These are phyloP conservation scores for Agapostemon virescens DNA, from an alignment of 2,888 invertebrate genomes.

Conservation along the genomic window DNA sequence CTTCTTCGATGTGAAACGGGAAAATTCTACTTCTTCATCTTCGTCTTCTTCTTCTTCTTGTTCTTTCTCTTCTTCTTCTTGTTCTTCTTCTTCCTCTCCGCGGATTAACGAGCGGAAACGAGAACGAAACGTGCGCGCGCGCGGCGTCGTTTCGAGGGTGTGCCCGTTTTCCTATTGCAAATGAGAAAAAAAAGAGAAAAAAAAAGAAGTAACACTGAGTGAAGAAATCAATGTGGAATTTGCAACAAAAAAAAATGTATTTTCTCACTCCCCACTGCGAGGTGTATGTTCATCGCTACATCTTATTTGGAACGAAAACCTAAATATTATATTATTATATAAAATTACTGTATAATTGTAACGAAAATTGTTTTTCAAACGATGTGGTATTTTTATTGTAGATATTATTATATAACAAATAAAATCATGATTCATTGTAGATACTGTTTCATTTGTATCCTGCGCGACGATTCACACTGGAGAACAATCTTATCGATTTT, in stretches of 20 bases:
- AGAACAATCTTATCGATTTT: not conserved
- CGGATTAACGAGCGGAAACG: not conserved
- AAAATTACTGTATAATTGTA: conserved; percentile 80
- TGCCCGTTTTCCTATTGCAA: conserved; percentile 63
- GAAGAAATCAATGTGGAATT: conserved; percentile 77
- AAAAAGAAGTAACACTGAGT: conserved; percentile 69
- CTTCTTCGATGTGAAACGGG: not conserved
- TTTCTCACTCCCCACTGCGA: conserved; percentile 79
- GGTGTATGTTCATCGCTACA: conserved; percentile 79
- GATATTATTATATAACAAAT: conserved; percentile 80
- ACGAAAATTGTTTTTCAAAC: conserved; percentile 80
- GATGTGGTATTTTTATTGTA: conserved; percentile 80
- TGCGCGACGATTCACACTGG: not conserved
- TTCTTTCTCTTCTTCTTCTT: not conserved
- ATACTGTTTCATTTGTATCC: not conserved
- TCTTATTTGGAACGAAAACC: conserved; percentile 78
- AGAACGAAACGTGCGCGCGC: conserved; percentile 10
- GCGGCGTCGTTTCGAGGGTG: conserved; percentile 66
- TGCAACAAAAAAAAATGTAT: conserved; percentile 76
- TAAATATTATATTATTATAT: conserved; percentile 78
- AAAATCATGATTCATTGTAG: conserved; percentile 79
- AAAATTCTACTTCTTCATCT: conserved; percentile 14
- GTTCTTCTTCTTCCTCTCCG: not conserved
- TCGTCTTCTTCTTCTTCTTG: not conserved
- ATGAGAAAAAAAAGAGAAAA: conserved; percentile 55